Evolutionary conservation across 2,113 vertebrate species (phyloP).

Genomic region (Bubalus kerabau): DNA sequence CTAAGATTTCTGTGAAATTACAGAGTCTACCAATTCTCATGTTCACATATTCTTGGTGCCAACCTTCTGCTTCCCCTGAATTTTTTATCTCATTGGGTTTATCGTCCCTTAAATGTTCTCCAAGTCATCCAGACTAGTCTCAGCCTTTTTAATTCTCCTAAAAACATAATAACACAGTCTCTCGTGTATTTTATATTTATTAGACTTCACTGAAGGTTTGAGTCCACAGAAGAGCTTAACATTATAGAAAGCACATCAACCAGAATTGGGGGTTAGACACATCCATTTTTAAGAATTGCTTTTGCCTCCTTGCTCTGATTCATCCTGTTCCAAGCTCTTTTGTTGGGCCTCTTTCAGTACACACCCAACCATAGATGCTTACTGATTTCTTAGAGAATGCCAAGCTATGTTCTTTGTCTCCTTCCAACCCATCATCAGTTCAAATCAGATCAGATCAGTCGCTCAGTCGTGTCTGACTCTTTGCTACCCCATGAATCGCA

Average conservation of each 20-base stretch:
- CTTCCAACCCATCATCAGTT: neutral
- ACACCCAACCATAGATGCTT: neutral
- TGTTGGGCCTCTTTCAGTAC: neutral
- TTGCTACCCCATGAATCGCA: too few relatives aligned
- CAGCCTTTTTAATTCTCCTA: neutral
- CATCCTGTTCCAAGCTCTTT: neutral
- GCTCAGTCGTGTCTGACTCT: too few relatives aligned
- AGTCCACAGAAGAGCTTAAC: neutral
- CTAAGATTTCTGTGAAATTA: conserved; percentile 21
- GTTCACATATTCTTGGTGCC: neutral
- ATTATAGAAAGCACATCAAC: neutral
- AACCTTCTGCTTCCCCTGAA: neutral
- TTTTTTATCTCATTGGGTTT: neutral
- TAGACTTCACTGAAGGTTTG: neutral
- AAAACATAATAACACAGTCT: neutral
- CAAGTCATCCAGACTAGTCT: neutral
- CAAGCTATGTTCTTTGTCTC: neutral
- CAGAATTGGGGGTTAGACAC: neutral
- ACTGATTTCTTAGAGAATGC: neutral
- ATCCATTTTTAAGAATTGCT: neutral
- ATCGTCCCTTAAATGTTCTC: neutral
- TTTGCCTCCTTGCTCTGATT: neutral
- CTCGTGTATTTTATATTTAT: neutral
- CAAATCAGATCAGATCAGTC: too few relatives aligned
- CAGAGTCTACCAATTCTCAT: neutral